Percentiles rank a stretch among this genome's conserved stretches.
These are phyloP conservation scores for Phaethornis superciliosus DNA, from an alignment of 2,113 vertebrate genomes.

Conservation along the genomic window DNA sequence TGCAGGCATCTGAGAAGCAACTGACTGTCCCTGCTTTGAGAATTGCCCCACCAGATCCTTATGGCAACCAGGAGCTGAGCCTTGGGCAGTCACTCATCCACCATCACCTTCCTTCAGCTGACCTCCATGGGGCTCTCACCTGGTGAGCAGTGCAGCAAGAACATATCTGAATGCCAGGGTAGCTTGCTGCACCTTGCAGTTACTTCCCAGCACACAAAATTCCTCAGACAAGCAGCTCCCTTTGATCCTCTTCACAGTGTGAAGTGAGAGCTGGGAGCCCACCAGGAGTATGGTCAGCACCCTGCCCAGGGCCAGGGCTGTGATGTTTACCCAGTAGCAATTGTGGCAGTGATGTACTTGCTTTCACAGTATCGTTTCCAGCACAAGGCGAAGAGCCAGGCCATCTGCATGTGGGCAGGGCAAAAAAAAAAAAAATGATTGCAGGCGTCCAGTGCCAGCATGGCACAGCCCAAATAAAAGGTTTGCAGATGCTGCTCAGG, in stretches of 20 bases:
- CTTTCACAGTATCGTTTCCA: not conserved
- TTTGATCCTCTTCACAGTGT: fast-evolving
- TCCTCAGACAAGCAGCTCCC: fast-evolving
- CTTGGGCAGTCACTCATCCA: not conserved
- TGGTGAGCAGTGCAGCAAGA: not conserved
- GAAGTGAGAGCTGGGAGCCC: not conserved
- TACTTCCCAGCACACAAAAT: fast-evolving
- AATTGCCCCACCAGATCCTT: not conserved
- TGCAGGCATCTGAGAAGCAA: fast-evolving
- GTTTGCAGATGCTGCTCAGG: conserved; percentile 66
- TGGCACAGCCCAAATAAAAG: conserved; percentile 53
- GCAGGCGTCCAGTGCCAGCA: conserved; percentile 34
- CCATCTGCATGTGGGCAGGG: conserved; percentile 10
- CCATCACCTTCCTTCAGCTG: not conserved
- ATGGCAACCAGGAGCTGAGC: not conserved
- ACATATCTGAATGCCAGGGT: fast-evolving
- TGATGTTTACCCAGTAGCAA: not conserved
- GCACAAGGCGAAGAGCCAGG: not conserved
- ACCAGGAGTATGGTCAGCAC: fast-evolving
- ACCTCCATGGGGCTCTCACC: fast-evolving
- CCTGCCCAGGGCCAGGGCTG: fast-evolving
- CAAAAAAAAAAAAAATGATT: not conserved
- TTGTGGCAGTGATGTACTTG: not conserved
- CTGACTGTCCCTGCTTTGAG: not conserved
- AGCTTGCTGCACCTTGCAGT: fast-evolving